Percentiles rank a stretch among this genome's conserved stretches.
phyloP scores from a whole-genome alignment of 2,888 invertebrate genomes.

The Amiota mariae region DNA sequence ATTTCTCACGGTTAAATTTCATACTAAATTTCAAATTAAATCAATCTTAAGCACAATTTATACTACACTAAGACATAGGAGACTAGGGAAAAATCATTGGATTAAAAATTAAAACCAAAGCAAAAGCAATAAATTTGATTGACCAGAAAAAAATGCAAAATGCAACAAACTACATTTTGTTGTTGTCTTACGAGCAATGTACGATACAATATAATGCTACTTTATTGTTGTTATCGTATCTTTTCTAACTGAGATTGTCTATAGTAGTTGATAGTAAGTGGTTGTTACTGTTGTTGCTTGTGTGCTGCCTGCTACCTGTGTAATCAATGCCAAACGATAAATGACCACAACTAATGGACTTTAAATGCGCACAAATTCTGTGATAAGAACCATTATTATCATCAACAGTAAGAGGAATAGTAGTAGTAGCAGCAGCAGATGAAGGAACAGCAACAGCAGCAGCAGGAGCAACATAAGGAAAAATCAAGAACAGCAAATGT shows the following conservation, averaged over 20 bases:
- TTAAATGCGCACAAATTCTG: slow-evolving; percentile 40
- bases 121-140: too few species aligned
- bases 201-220: slow-evolving; percentile 2
- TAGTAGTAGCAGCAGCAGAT: too few species aligned
- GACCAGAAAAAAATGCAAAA: too few species aligned
- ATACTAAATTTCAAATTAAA: too few species aligned
- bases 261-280: too few species aligned
- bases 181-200: neutral
- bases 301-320: neutral
- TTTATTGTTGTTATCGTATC: slow-evolving; percentile 40
- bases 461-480: neutral
- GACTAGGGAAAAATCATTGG: too few species aligned
- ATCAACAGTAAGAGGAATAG: slow-evolving; percentile 16
- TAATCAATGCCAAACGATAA: slow-evolving; percentile 29
- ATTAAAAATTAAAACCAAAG: too few species aligned
- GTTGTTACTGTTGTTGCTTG: neutral
- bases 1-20: too few species aligned
- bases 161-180: slow-evolving; percentile 14
- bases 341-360: slow-evolving; percentile 49
- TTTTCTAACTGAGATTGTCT: slow-evolving; percentile 58
- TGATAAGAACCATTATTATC: slow-evolving; percentile 43
- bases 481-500: slow-evolving; percentile 25
- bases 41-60: too few species aligned
- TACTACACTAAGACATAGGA: too few species aligned
- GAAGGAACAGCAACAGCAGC: neutral